Evolutionary conservation across 2,113 vertebrate genomes (phyloP).

Genomic region (Melierax canorus): DNA sequence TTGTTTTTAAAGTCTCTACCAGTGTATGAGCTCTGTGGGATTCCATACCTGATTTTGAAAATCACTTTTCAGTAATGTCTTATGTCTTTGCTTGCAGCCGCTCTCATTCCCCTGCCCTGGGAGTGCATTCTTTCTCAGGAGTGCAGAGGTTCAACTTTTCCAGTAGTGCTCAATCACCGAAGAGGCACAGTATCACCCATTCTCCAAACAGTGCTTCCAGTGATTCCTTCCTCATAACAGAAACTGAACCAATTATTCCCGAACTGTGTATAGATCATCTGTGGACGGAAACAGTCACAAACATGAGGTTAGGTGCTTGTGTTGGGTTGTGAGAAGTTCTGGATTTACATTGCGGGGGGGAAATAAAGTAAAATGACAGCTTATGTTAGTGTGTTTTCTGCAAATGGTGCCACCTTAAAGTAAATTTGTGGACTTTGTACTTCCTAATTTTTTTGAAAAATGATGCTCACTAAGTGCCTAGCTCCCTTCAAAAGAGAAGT

Average conservation of each 20-base stretch:
- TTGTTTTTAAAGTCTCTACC: background rate
- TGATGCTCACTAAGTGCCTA: background rate
- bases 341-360: rapidly evolving
- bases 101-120: slow-evolving; percentile 93
- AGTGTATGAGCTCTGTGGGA: background rate
- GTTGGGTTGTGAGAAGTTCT: background rate
- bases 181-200: slow-evolving; percentile 77
- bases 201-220: slow-evolving; percentile 83
- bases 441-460: background rate
- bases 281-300: slow-evolving; percentile 84
- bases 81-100: slow-evolving; percentile 75
- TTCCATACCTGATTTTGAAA: background rate
- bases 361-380: background rate
- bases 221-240: slow-evolving; percentile 79
- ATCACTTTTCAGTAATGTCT: background rate
- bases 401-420: background rate
- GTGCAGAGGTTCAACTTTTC: slow-evolving; percentile 90
- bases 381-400: background rate
- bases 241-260: slow-evolving; percentile 90
- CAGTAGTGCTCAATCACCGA: slow-evolving; percentile 78
- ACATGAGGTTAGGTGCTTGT: slow-evolving; percentile 72
- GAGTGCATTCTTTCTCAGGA: slow-evolving; percentile 88
- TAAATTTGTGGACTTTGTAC: background rate
- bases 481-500: background rate
- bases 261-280: slow-evolving; percentile 95